Base-by-base conservation (phyloP, 2,888 invertebrate genomes). In the Drosophila setosimentum region DNA sequence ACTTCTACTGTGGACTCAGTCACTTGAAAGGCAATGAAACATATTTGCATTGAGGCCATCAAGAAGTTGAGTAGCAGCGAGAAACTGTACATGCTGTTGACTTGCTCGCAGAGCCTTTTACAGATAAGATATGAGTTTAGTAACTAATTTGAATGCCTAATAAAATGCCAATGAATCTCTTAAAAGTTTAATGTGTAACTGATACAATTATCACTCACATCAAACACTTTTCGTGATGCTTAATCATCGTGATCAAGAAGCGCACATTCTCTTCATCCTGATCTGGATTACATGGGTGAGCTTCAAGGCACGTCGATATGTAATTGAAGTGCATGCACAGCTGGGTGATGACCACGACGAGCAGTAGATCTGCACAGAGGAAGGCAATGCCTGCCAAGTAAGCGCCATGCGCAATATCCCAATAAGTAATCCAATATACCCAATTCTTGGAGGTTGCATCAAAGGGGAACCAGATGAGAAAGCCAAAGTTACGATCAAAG, bases 21-120 rank as follows among this genome's bases (percentile, higher is more conserved):
- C 48, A 91, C 87, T 81, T 92, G 91, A 70, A 92, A 92, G 37
- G 92, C 92, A 27, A 91, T 91, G 57, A 92, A 91, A 42, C 92
- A 92, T 24, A 92, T 90, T 21, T 91, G 92, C 78, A 89, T 74
- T 1, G 92, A 92, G 13, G 92, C 90, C 62, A 89, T 83, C 24
- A 92, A 51, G 65, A 92, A 92, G 78, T 92, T 92, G 10, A 92
- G 76, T n/a, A 92, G 65, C 61, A 92, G 49, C 0, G 92, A 92
- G 37, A 83, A 78, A 42, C 74, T 82, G n/a, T 90, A 90, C 37
- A 90, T 72, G 3, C 32, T 49, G 27, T 90, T 87, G 7, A 92
- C 71, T 11, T 84, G 76, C 32, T 89, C 88, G 30, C 88, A 90
- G 37, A 92, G 74, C 21, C 92, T 92, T 64, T 16, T 27, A 49